Conservation (phyloP, 2,113 vertebrate species). For the Pteronura brasiliensis region DNA sequence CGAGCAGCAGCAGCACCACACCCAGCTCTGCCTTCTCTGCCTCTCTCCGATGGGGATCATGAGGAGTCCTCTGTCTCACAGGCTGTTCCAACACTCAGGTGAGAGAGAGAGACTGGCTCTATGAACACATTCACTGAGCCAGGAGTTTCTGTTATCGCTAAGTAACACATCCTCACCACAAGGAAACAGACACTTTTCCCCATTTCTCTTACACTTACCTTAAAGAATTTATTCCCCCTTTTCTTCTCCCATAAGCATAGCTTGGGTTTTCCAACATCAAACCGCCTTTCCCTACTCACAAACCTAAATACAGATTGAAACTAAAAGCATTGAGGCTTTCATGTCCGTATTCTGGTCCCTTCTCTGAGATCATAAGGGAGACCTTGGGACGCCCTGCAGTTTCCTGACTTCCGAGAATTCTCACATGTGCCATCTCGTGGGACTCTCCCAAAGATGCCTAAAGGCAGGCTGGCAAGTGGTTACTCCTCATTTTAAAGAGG, state of each 20-base stretch:
- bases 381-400: neutral
- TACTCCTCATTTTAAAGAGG: neutral
- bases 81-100: neutral
- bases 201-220: neutral
- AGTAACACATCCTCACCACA: neutral
- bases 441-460: neutral
- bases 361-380: neutral
- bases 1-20: rapidly evolving
- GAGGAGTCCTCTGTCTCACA: neutral
- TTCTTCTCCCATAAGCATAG: neutral
- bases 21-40: neutral
- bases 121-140: neutral
- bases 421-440: neutral
- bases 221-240: neutral
- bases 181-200: neutral
- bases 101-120: neutral
- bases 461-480: neutral
- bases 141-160: neutral
- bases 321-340: neutral
- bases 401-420: neutral
- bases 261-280: neutral
- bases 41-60: neutral
- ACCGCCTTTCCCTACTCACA: neutral
- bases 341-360: neutral
- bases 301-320: neutral